Base-by-base conservation (phyloP, 2,113 vertebrate genomes). In the Plectropomus leopardus region DNA sequence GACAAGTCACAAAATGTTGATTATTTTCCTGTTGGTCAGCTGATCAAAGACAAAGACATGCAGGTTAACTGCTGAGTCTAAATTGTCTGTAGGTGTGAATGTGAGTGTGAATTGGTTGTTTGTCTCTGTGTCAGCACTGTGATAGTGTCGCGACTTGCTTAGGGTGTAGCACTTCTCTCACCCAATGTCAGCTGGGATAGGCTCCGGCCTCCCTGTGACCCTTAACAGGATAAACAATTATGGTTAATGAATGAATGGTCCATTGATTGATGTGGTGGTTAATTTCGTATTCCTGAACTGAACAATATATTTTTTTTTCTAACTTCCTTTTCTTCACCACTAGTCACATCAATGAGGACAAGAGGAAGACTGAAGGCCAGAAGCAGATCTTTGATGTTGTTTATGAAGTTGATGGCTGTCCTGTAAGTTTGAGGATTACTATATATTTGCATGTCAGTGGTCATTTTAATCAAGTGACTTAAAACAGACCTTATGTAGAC, bases 321-420 rank as follows among this genome's bases (percentile, higher is more conserved):
- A 4, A 53, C 30, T n/a, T 15, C 7, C 3, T 8, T 30, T 16
- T 78, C 1, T 21, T 19, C 15, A 8, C 32, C 23, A 11, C 51
- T 74, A 99, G 98, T 44, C 97, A 99, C 87, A 99, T 99, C 89
- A 99, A 99, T 63, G 98, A 99, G 87, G 98, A 99, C 93, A 99
- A 99, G 93, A 97, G 98, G 74, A 99, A 99, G 95, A 99, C 98
- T 0, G 98, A 99, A 86, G 97, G 97, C 47, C 98, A 99, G 86
- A 97, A 97, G 90, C 98, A 98, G 89, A 98, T 99, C 92, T 99
- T 99, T 89, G 98, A 99, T 0, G 97, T 99, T 19, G 97, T 99
- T 79, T 99, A 99, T 89, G 98, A 99, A 94, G 98, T 99, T 50
- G 98, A 99, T 84, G 97, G 97, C 82, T 99, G 98, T 84, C 98